Evolutionary conservation across 1,140 invertebrate species (phyloP).

Genomic region (Oryctes rhinoceros): DNA sequence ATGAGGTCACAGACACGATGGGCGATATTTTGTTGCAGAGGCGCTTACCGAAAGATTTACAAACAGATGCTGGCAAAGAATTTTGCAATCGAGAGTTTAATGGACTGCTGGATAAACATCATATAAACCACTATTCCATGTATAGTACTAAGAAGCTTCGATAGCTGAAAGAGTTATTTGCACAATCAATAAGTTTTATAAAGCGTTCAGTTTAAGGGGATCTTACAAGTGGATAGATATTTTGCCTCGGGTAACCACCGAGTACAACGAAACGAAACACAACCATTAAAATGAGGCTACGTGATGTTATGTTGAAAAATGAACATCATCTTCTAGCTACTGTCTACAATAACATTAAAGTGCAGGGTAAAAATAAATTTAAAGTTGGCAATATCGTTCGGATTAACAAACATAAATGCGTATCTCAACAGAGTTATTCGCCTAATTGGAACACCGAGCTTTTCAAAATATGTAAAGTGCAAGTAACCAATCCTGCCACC

Average conservation of each 20-base stretch:
- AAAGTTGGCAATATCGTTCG: conserved; percentile 44
- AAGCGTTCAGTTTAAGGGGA: conserved; percentile 38
- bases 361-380: conserved; percentile 36
- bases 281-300: conserved; percentile 44
- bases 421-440: conserved; percentile 55
- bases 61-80: conserved; percentile 58
- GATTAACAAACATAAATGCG: conserved; percentile 46
- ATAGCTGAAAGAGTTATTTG: conserved; percentile 61
- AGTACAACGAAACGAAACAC: conserved; percentile 46
- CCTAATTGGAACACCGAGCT: conserved; percentile 56
- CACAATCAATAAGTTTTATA: conserved; percentile 50
- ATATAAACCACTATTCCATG: conserved; percentile 58
- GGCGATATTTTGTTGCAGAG: conserved; percentile 43
- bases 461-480: too few relatives aligned
- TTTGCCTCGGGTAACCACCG: conserved; percentile 17
- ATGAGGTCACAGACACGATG: conserved; percentile 46
- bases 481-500: conserved; percentile 51
- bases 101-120: conserved; percentile 53
- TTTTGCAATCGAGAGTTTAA: conserved; percentile 54
- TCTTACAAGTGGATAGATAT: conserved; percentile 41
- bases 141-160: conserved; percentile 57
- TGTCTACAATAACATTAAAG: conserved; percentile 43
- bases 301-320: conserved; percentile 40
- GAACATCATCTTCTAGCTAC: conserved; percentile 38
- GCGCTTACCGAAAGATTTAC: conserved; percentile 45